These are phyloP conservation scores for Sakesphorus luctuosus DNA, from an alignment of 2,113 vertebrate species.

Conservation along the genomic window DNA sequence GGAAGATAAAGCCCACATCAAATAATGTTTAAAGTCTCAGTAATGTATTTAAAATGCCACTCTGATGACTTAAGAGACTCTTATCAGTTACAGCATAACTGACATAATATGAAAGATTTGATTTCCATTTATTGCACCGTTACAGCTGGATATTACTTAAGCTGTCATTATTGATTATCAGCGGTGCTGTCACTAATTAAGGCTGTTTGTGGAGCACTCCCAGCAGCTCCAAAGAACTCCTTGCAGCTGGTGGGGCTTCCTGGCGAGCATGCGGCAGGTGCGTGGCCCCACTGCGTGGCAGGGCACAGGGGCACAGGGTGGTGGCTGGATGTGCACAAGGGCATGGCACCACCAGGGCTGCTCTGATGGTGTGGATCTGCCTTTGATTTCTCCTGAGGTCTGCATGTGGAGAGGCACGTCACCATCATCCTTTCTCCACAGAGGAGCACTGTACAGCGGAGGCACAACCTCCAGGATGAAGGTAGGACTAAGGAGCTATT, in stretches of 20 bases:
- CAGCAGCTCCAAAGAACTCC: background rate
- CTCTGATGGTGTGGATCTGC: rapidly evolving
- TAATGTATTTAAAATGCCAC: background rate
- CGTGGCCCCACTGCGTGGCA: rapidly evolving
- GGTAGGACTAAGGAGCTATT: background rate
- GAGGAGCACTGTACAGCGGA: background rate
- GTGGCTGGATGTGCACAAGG: rapidly evolving
- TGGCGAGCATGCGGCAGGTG: rapidly evolving
- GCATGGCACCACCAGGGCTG: rapidly evolving
- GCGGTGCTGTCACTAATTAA: background rate
- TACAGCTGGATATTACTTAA: background rate
- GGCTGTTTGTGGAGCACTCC: background rate
- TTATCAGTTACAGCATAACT: background rate
- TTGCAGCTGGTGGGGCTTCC: rapidly evolving
- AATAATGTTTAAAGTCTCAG: background rate
- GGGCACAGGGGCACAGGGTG: rapidly evolving
- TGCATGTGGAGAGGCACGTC: background rate
- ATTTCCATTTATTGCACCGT: background rate
- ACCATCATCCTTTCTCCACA: rapidly evolving
- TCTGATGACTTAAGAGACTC: background rate
- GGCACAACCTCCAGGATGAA: background rate
- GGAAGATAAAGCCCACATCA: background rate
- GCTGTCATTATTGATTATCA: background rate
- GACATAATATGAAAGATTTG: background rate
- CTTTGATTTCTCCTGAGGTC: background rate